phyloP scores from a whole-genome alignment of 2,797 vertebrate genomes.

The Clamator glandarius region DNA sequence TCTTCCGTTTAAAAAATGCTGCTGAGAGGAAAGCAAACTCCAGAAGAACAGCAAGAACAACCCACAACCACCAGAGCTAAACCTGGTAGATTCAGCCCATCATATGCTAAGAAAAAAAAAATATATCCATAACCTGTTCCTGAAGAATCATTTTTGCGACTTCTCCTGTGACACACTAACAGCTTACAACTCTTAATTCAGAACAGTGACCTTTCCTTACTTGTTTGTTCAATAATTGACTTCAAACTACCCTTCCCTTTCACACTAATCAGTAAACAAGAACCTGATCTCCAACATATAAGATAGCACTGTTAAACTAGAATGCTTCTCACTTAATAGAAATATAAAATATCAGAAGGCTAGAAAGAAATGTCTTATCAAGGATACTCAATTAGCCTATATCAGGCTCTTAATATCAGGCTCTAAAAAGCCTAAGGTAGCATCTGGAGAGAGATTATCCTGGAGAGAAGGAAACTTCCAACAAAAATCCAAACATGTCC shows the following conservation, averaged over 20 bases:
- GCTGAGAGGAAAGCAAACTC: not conserved
- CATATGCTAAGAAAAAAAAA: not conserved
- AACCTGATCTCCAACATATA: not conserved
- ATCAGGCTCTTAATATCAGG: not conserved
- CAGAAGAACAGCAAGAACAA: not conserved
- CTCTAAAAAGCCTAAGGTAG: not conserved
- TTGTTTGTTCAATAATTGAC: not conserved
- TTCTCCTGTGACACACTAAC: not conserved
- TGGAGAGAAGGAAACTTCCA: not conserved
- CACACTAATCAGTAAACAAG: not conserved
- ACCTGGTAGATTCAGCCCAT: not conserved
- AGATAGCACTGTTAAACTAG: not conserved
- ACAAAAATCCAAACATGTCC: accelerated
- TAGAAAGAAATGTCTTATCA: not conserved
- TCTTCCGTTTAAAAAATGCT: not conserved
- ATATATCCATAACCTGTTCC: not conserved
- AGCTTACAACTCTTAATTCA: not conserved
- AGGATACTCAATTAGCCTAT: not conserved
- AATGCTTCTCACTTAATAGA: not conserved
- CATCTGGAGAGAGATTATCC: not conserved
- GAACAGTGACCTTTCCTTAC: not conserved
- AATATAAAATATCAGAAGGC: not conserved
- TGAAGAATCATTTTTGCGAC: not conserved
- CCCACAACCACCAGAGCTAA: not conserved
- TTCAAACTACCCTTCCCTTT: not conserved